These are phyloP conservation scores for Drosophila ogumai DNA, from an alignment of 1,140 invertebrate genomes.

Conservation along the genomic window DNA sequence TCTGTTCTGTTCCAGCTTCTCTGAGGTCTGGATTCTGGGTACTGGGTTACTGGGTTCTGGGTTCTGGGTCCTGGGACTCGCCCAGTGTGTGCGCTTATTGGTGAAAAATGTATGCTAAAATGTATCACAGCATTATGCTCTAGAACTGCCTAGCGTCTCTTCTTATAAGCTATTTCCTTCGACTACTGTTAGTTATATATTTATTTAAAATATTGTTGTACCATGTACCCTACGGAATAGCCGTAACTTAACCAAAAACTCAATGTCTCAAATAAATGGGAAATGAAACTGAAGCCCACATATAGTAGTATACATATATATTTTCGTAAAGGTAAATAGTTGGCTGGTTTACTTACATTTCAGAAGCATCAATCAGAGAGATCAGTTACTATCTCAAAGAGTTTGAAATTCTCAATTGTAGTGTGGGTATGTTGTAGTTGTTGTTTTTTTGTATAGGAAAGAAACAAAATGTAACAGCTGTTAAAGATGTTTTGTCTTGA, in stretches of 20 bases:
- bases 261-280: conserved; percentile 21
- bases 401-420: conserved; percentile 76
- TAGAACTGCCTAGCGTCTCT: conserved; percentile 75
- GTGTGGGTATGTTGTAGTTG: conserved; percentile 60
- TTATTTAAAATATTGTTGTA: conserved; percentile 42
- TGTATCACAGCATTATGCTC: conserved; percentile 83
- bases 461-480: conserved; percentile 76
- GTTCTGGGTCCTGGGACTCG: conserved; percentile 1
- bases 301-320: conserved; percentile 16
- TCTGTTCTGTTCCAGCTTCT: conserved; percentile 15
- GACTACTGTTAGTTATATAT: conserved; percentile 42
- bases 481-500: conserved; percentile 68
- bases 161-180: conserved; percentile 76
- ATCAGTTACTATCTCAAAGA: conserved; percentile 73
- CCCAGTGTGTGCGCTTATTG: conserved; percentile 42
- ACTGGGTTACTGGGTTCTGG: conserved; percentile 6
- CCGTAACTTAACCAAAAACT: conserved; percentile 29
- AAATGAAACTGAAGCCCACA: conserved; percentile 46
- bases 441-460: conserved; percentile 64
- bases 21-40: conserved; percentile 12
- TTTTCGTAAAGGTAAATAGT: conserved; percentile 30
- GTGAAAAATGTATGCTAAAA: conserved; percentile 76
- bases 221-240: conserved; percentile 40
- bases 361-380: conserved; percentile 77
- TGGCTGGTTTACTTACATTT: conserved; percentile 74